Conservation (phyloP, 1,140 invertebrate genomes). For the Drosophila punjabiensis region DNA sequence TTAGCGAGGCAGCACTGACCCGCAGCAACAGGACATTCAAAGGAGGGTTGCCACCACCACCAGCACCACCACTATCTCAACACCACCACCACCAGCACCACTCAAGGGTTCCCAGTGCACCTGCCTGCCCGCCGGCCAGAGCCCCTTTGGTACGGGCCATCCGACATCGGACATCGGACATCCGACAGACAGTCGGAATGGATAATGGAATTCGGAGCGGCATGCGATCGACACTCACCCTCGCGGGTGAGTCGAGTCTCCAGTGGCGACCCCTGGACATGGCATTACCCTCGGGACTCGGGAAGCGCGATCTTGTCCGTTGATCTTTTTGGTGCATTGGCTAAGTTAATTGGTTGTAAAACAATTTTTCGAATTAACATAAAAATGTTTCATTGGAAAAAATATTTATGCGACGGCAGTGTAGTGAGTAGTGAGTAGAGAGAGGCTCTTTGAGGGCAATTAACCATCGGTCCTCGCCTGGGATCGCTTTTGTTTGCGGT, state of each 20-base stretch:
- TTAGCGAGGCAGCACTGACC: conserved; percentile 65
- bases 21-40: conserved; percentile 63
- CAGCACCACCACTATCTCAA: not conserved
- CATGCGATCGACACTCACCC: conserved; percentile 62
- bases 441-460: conserved; percentile 31
- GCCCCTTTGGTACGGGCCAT: conserved; percentile 41
- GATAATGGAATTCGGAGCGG: conserved; percentile 74
- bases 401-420: conserved; percentile 44
- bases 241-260: conserved; percentile 10
- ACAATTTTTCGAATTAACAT: conserved; percentile 84
- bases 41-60: conserved; percentile 26
- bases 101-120: conserved; percentile 43
- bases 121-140: conserved; percentile 74
- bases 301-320: conserved; percentile 76
- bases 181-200: conserved; percentile 57
- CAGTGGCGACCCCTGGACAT: conserved; percentile 1
- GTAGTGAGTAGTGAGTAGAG: not conserved
- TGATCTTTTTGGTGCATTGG: conserved; percentile 84
- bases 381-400: conserved; percentile 84
- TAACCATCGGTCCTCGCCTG: conserved; percentile 48
- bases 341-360: conserved; percentile 84
- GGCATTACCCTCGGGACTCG: conserved; percentile 19
- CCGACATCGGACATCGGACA: conserved; percentile 35
- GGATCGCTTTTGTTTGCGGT: conserved; percentile 64
- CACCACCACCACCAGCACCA: conserved; percentile 12